Evolutionary conservation across 2,888 invertebrate genomes (phyloP).

Genomic region (Trilocha varians): DNA sequence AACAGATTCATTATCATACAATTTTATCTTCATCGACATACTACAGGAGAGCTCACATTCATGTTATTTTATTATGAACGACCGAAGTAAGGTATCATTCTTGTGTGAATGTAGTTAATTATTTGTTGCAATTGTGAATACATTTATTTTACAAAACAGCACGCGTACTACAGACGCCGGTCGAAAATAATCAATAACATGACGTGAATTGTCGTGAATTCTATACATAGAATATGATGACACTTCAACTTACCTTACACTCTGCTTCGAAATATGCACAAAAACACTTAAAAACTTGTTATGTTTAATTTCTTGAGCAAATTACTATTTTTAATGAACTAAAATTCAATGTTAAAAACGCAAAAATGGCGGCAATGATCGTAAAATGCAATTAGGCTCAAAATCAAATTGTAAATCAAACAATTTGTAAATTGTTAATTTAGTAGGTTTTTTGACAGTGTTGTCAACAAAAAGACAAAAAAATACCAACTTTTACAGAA

Average conservation of each 20-base stretch:
- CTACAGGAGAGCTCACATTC: no score
- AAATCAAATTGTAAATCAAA: constrained; percentile 2
- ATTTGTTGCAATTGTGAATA: no score
- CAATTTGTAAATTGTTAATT: background rate
- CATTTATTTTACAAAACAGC: background rate
- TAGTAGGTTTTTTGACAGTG: background rate
- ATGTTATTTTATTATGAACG: no score
- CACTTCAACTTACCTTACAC: background rate
- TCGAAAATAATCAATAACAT: constrained; percentile 33
- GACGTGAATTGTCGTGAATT: constrained; percentile 19
- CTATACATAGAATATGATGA: constrained; percentile 1
- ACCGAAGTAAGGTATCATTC: no score
- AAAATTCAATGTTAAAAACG: constrained; percentile 19
- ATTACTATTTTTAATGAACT: background rate
- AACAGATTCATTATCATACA: no score
- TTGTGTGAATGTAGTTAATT: no score
- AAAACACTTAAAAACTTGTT: background rate
- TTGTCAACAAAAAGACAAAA: background rate
- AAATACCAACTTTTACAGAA: no score
- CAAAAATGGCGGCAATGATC: constrained; percentile 56
- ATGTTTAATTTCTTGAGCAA: background rate
- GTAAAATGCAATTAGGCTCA: constrained; percentile 19
- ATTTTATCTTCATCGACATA: no score
- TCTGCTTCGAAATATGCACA: background rate
- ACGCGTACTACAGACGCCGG: constrained; percentile 10